phyloP scores from a whole-genome alignment of 2,888 invertebrate species.

The Vandiemenella viatica region DNA sequence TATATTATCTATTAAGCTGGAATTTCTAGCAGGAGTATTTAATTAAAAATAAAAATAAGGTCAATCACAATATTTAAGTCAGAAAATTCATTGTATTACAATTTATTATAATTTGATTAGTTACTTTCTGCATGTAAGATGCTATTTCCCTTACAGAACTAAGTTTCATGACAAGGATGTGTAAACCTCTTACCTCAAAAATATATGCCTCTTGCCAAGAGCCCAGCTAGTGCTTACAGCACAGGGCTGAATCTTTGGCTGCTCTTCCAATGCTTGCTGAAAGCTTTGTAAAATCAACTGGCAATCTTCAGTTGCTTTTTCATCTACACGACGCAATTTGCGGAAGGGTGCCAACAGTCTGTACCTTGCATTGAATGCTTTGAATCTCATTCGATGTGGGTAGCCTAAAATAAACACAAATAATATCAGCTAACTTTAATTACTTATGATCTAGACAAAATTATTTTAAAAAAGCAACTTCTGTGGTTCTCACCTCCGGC shows the following conservation, averaged over 20 bases:
- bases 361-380: conserved; percentile 77
- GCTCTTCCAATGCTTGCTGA: conserved; percentile 36
- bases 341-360: conserved; percentile 70
- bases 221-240: conserved; percentile 70
- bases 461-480: not conserved
- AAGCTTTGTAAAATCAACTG: conserved; percentile 58
- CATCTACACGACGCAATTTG: conserved; percentile 43
- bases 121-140: no score
- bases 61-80: no score
- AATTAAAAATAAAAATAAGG: no score
- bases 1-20: no score
- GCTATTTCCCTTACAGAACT: no score
- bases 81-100: no score
- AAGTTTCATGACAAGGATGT: not conserved
- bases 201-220: conserved; percentile 82
- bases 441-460: not conserved
- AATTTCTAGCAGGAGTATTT: no score
- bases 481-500: conserved; percentile 47
- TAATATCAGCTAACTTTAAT: not conserved
- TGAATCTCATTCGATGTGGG: conserved; percentile 89
- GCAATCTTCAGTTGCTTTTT: conserved; percentile 60
- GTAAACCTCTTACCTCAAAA: conserved; percentile 39
- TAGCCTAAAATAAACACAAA: conserved; percentile 39
- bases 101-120: no score
- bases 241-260: conserved; percentile 32